phyloP scores from a whole-genome alignment of 2,113 vertebrate species.

The Gambusia affinis region DNA sequence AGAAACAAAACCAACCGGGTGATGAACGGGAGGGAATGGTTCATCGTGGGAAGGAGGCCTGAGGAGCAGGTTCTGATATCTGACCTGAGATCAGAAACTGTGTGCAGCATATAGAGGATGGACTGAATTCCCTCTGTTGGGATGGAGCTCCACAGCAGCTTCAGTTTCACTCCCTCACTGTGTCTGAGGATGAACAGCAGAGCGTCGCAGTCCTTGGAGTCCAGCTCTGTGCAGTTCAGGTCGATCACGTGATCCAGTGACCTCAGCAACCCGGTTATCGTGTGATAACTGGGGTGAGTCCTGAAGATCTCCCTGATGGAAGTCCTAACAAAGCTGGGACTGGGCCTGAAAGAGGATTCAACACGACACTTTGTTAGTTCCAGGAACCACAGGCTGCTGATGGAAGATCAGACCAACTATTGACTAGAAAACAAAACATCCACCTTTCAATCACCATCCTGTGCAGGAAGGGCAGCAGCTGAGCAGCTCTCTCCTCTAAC shows the following conservation, averaged over 20 bases:
- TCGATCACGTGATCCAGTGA: slow-evolving; percentile 26
- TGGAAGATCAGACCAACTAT: not conserved
- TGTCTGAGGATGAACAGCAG: slow-evolving; percentile 38
- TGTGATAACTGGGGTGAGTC: slow-evolving; percentile 2
- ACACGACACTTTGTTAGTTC: not conserved
- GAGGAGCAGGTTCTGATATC: not conserved
- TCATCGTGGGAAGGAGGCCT: not conserved
- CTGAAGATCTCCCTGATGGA: slow-evolving; percentile 32
- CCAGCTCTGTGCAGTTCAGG: slow-evolving; percentile 33
- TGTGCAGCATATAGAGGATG: slow-evolving; percentile 15
- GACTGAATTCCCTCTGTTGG: not conserved
- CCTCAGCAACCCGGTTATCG: slow-evolving; percentile 18
- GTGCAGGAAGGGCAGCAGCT: slow-evolving; percentile 40
- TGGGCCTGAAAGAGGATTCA: slow-evolving; percentile 21
- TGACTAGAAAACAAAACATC: not conserved
- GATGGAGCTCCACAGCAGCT: slow-evolving; percentile 41
- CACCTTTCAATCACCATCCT: slow-evolving; percentile 27
- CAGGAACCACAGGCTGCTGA: fast-evolving
- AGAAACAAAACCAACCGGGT: not conserved
- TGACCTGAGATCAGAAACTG: slow-evolving; percentile 35
- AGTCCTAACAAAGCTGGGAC: slow-evolving; percentile 28
- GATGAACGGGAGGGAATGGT: not conserved
- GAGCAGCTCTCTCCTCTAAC: slow-evolving; percentile 12
- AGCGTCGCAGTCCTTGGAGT: slow-evolving; percentile 43
- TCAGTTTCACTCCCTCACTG: slow-evolving; percentile 20